Base-by-base conservation (phyloP, 1,140 invertebrate genomes). In the Papilio aristodemus region DNA sequence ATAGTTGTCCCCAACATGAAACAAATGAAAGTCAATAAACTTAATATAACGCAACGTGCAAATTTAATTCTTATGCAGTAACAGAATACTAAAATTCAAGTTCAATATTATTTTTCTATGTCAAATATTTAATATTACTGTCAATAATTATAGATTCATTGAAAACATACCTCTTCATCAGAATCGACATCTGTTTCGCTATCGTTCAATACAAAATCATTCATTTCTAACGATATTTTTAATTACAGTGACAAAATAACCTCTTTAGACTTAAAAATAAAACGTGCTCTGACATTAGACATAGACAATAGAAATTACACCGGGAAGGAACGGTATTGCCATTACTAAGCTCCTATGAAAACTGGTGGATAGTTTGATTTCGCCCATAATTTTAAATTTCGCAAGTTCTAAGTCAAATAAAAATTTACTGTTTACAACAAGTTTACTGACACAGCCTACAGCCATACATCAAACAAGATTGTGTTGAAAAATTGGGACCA, bases 121-220 rank as follows among this genome's bases (percentile, higher is more conserved):
- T 43, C 13, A 41, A 11, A 19, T 43, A 19, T 41, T 46, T 46
- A 0, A 3, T 19, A 19, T 19, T 46, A 14, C 6, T 54, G 19
- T 54, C 4, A 4, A 54, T n/a, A 22, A 59, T 63, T 57, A 27
- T 14, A 8, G 39, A 19, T 14, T 43, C 0, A 50, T 38, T 68
- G 4, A 46, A 54, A 68, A 73, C 71, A 71, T 74, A 91, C 91
- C 81, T 92, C 91, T 66, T 89, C 87, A 76, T 92, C 91, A 0
- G 89, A 92, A 75, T 91, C 89, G 11, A 81, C 67, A 66, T 90
- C 89, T 14, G 88, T 84, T 54, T 91, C 89, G 68, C 85, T 87
- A 68, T 89, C 84, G 67, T 91, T 89, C 50, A 91, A 58, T 22
- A 89, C 72, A 82, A 91, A 91, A 68, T 91, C 89, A 68, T 71